These are phyloP conservation scores for Cheiracanthium punctorium DNA, from an alignment of 2,888 invertebrate species.

Conservation along the genomic window DNA sequence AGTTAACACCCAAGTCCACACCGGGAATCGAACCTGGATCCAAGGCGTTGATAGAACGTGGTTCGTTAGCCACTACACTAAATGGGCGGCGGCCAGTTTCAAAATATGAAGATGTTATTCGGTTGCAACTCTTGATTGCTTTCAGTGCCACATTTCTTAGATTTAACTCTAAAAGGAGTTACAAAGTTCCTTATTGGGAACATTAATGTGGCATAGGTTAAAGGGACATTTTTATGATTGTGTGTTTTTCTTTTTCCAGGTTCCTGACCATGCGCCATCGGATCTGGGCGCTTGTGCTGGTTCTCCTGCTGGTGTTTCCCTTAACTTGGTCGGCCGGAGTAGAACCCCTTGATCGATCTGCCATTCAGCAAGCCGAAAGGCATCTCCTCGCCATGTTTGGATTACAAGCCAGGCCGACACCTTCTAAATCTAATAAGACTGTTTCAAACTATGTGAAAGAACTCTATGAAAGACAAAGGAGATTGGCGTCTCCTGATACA, in stretches of 20 bases:
- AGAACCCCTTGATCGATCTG: not conserved
- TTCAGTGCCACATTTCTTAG: too few relatives aligned
- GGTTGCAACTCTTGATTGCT: too few relatives aligned
- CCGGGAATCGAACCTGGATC: too few relatives aligned
- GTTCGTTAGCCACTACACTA: too few relatives aligned
- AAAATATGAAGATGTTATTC: too few relatives aligned
- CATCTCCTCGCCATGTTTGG: conserved; percentile 82
- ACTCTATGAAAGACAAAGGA: conserved; percentile 80
- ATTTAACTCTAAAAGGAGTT: too few relatives aligned
- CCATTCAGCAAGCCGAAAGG: conserved; percentile 76
- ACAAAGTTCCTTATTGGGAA: too few relatives aligned
- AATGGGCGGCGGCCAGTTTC: too few relatives aligned
- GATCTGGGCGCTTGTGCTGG: conserved; percentile 60
- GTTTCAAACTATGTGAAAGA: conserved; percentile 89
- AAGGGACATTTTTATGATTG: too few relatives aligned
- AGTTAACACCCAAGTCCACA: too few relatives aligned
- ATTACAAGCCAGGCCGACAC: conserved; percentile 79
- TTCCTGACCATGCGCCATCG: conserved; percentile 68
- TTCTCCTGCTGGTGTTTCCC: conserved; percentile 39
- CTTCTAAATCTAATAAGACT: conserved; percentile 76
- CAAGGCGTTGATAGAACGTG: too few relatives aligned
- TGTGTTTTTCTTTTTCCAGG: conserved; percentile 17
- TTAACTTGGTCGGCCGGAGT: not conserved
- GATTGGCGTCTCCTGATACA: conserved; percentile 18
- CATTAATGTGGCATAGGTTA: too few relatives aligned